Base-by-base conservation (phyloP, 2,888 invertebrate genomes). In the Noctua janthina region DNA sequence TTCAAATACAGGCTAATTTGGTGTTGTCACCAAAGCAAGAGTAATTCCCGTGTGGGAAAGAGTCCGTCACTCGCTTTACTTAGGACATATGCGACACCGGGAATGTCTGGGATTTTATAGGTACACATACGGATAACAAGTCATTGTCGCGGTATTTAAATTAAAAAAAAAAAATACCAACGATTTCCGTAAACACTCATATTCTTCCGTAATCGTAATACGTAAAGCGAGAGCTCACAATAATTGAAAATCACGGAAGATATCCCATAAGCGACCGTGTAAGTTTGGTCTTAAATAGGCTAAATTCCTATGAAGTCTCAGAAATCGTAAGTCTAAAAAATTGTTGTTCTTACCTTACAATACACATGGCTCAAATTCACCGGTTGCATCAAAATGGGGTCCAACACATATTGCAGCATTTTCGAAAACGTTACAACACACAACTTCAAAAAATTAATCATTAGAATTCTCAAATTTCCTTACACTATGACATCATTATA, bases 391-490 rank as follows among this genome's bases (percentile, higher is more conserved):
- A 90, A 85, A 68, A 86, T 86, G 13, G 89, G 89, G 79, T 89
- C 88, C 81, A 89, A 81, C 56, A 90, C 82, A 78, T 85, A 90
- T 11, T 89, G 85, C n/a, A 90, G 69, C 90, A 89, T 90, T 78
- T 79, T 84, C 10, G 7, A 73, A 69, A 78, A 76, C 51, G 69
- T 70, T 75, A 76, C 8, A 39, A 73, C 73, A 86, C 83, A 80
- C 15, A 66, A 72, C 56, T 75, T 72, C 64, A 73, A 78, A 70
- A 69, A 29, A 66, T 62, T 0, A 78, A 76, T 51, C 85, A 89
- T 88, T 78, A 83, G 73, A 76, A 73, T 51, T 51, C 43, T 80
- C 72, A 83, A 74, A 83, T 79, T 1, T 46, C 10, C 74, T 82
- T 80, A 29, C 39, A 72, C 29, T 13, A 23, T 64, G 67, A 56